Evolutionary conservation across 2,113 vertebrate species (phyloP), one percentile per base, ranked within the genome.

Genomic region (Corythoichthys intestinalis): DNA sequence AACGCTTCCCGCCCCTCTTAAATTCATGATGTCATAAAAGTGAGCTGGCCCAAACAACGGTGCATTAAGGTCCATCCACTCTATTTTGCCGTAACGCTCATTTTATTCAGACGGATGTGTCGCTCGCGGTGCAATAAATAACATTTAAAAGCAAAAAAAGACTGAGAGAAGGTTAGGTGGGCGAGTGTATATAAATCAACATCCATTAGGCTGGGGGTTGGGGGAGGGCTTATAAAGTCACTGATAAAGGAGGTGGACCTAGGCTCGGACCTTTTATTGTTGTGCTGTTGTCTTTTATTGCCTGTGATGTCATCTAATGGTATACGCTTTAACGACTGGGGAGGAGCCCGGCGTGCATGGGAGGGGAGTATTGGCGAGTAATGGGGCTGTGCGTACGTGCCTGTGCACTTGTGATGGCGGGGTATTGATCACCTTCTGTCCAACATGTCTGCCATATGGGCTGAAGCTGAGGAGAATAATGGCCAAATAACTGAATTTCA

Each of bases 261-360:
- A 56, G 49, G 72, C 70, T 77, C 66, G 54, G 70, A 65, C 62
- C 81, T 85, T 88, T 90, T 91, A 91, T 91, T 87, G 89, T 87
- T 86, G 76, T 86, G 88, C 88, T 91, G 88, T 89, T 86, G 86
- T 71, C 80, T 86, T 91, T 90, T 89, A 91, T 81, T 83, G 86
- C 82, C 70, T 69, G 81, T 92, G 91, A 92, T 91, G 91, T 93
- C 92, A 92, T 91, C 84, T 82, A 87, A 88, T 79, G 83, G 84
- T 90, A 89, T 87, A 87, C 69, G 72, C 77, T 83, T 63, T 86
- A 84, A 90, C 75, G 79, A 80, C 65, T 76, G 68, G 80, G 86
- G 89, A 82, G 81, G 82, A 57, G 77, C 70, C 74, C 65, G 78
- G 65, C 79, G 84, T 69, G 72, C 66, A 72, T 75, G 83, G 83